A percentile compares a stretch with the other conserved stretches of the same genome.
These are phyloP conservation scores for Nebria brevicollis DNA, from an alignment of 2,888 invertebrate genomes.

Conservation along the genomic window DNA sequence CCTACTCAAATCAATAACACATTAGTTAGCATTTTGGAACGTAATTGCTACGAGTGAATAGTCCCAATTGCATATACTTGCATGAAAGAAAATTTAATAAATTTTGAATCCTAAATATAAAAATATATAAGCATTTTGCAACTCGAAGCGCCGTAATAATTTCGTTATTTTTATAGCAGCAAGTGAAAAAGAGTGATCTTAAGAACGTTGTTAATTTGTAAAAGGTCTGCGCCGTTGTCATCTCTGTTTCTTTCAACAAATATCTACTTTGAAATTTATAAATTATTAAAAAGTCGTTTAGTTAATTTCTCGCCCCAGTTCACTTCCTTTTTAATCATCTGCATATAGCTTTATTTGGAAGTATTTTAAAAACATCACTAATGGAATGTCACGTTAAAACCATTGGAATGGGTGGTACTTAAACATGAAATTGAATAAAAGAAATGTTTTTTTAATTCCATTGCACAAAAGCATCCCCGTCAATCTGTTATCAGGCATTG, in stretches of 20 bases:
- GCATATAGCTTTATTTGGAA: conserved; percentile 38
- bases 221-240: conserved; percentile 23
- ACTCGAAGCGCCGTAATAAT: background rate
- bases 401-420: conserved; percentile 35
- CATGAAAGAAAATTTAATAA: too few relatives aligned
- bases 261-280: conserved; percentile 55
- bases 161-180: background rate
- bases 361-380: conserved; percentile 45
- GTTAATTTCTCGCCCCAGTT: conserved; percentile 57
- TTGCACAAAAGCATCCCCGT: too few relatives aligned
- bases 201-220: conserved; percentile 43
- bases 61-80: too few relatives aligned
- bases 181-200: background rate
- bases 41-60: too few relatives aligned
- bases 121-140: background rate
- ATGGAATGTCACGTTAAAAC: conserved; percentile 44
- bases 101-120: too few relatives aligned
- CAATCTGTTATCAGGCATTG: too few relatives aligned
- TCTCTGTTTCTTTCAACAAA: conserved; percentile 51
- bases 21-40: background rate
- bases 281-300: conserved; percentile 58
- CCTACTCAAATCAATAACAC: background rate
- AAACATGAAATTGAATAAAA: background rate
- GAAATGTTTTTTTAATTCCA: too few relatives aligned
- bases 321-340: conserved; percentile 51